Conservation (phyloP, 2,113 vertebrate genomes). For the Pogonocichla stellata region DNA sequence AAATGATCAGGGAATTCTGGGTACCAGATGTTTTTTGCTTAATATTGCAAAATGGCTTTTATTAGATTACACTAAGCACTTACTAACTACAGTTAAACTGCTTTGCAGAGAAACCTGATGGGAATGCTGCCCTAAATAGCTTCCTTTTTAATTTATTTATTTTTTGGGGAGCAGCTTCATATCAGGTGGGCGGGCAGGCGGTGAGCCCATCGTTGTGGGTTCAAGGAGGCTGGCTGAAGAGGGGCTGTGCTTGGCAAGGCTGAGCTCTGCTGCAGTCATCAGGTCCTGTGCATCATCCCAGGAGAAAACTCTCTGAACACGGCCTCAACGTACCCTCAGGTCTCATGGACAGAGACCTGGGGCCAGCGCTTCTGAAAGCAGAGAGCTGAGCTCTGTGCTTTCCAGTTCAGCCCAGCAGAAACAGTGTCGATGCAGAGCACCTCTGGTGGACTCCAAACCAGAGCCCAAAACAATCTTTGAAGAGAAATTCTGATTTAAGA, state of each 20-base stretch:
- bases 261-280: fast-evolving
- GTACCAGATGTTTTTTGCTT: constrained; percentile 89
- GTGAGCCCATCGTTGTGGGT: fast-evolving
- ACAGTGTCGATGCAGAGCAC: neutral
- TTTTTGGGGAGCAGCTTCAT: neutral
- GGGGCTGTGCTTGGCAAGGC: neutral
- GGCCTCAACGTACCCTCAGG: neutral
- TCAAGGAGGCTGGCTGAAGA: fast-evolving
- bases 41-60: constrained; percentile 88
- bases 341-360: constrained; percentile 18
- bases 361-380: constrained; percentile 23
- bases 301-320: no score
- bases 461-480: neutral
- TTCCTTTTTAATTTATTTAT: constrained; percentile 45
- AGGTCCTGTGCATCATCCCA: fast-evolving
- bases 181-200: neutral
- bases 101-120: constrained; percentile 79
- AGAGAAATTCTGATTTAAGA: neutral
- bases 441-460: neutral
- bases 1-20: constrained; percentile 87
- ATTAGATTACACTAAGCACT: constrained; percentile 86
- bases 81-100: constrained; percentile 87
- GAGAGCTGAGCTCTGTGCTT: constrained; percentile 39
- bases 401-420: constrained; percentile 29
- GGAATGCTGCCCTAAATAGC: constrained; percentile 82